These are phyloP conservation scores for Archaeoteleia sp. DNA, from an alignment of 2,888 invertebrate species.

Conservation along the genomic window DNA sequence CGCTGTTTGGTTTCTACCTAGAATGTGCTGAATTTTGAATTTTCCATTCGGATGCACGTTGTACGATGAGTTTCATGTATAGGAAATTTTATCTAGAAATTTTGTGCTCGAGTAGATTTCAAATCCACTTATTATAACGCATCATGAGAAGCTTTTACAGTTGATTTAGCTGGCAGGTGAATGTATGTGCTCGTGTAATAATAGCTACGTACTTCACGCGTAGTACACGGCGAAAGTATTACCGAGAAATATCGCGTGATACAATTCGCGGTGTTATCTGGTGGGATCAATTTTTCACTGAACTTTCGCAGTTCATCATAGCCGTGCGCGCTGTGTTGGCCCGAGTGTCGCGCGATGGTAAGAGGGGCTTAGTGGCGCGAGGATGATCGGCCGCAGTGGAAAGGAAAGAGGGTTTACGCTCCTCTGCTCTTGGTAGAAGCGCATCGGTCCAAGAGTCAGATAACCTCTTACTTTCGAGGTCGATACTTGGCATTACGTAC, in stretches of 20 bases:
- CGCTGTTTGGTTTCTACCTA: too few relatives aligned
- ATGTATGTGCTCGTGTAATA: conserved; percentile 21
- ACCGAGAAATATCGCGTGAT: conserved; percentile 39
- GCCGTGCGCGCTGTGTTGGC: conserved; percentile 15
- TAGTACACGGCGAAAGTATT: conserved; percentile 11
- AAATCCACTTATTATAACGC: conserved; percentile 34
- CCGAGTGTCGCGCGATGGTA: conserved; percentile 4
- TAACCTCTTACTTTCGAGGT: conserved; percentile 60
- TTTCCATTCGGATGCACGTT: too few relatives aligned
- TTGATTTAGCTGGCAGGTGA: conserved; percentile 13
- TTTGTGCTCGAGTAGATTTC: conserved; percentile 20
- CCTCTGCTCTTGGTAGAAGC: conserved; percentile 37
- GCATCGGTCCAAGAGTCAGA: conserved; percentile 63
- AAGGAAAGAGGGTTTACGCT: conserved; percentile 20
- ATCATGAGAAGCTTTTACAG: conserved; percentile 27
- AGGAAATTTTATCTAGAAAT: too few relatives aligned
- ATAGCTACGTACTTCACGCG: too few relatives aligned
- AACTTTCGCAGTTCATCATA: conserved; percentile 63
- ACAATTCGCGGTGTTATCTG: conserved; percentile 41
- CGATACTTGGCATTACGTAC: conserved; percentile 46
- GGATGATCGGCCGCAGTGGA: conserved; percentile 29
- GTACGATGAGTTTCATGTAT: too few relatives aligned
- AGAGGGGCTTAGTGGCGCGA: conserved; percentile 20
- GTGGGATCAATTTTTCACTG: conserved; percentile 57
- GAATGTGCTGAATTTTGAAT: too few relatives aligned